A percentile compares a stretch with the other conserved stretches of the same genome.
Conservation (phyloP, 2,888 invertebrate genomes). For the Heliconius ethilla region DNA sequence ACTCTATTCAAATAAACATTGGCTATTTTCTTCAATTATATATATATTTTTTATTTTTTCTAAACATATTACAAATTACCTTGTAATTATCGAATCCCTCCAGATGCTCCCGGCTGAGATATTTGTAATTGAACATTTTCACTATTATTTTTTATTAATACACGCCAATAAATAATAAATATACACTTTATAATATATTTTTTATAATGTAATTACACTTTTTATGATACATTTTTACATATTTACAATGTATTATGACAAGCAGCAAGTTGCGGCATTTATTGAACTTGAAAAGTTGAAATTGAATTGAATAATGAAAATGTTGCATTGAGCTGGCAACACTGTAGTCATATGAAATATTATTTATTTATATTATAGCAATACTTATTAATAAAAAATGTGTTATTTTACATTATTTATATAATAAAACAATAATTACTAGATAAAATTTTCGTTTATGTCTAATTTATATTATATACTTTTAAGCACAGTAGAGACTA, state of each 20-base stretch:
- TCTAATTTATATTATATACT: background rate
- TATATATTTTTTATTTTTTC: background rate
- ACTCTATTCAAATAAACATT: background rate
- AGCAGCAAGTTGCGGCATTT: slow-evolving; percentile 20
- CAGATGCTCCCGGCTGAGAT: slow-evolving; percentile 91
- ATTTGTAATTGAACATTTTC: slow-evolving; percentile 85
- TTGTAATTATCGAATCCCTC: slow-evolving; percentile 97
- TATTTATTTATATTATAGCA: background rate
- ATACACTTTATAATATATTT: slow-evolving; percentile 3
- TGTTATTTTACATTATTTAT: background rate
- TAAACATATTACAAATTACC: slow-evolving; percentile 68
- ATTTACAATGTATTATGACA: slow-evolving; percentile 13
- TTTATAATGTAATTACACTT: slow-evolving; percentile 12
- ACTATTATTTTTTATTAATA: slow-evolving; percentile 5
- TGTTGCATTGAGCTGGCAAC: background rate
- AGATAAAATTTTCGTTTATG: background rate
- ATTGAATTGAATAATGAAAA: slow-evolving; percentile 7
- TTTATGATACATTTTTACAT: slow-evolving; percentile 28
- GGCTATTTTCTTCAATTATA: background rate
- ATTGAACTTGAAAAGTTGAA: slow-evolving; percentile 19
- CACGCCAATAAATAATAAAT: background rate
- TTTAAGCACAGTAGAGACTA: background rate
- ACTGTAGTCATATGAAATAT: slow-evolving; percentile 3
- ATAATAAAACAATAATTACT: background rate
- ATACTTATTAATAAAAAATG: background rate